Evolutionary conservation across 2,797 vertebrate species (phyloP).

Genomic region (Pseudochirops cupreus): DNA sequence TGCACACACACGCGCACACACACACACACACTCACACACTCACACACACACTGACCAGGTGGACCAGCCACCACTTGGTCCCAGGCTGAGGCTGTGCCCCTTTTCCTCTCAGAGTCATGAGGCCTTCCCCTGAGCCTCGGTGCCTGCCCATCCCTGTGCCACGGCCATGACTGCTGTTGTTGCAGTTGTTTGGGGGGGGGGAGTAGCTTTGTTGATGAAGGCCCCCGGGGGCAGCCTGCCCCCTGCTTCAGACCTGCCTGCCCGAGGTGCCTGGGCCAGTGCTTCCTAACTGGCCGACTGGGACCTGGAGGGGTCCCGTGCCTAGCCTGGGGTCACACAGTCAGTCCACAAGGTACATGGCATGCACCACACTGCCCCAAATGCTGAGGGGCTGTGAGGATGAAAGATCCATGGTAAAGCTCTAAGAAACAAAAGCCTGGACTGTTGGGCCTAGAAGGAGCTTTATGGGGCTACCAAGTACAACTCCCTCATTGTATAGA

Average conservation of each 20-base stretch:
- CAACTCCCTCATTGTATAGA: constrained; percentile 24
- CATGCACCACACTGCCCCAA: neutral
- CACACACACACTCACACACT: no score
- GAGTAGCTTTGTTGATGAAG: neutral
- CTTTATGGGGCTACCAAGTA: neutral
- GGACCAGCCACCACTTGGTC: no score
- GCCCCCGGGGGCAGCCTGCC: no score
- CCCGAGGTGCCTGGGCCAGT: no score
- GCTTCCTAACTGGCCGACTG: neutral
- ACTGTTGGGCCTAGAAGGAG: constrained; percentile 14
- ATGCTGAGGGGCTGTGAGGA: neutral
- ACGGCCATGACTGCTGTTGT: neutral
- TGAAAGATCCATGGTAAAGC: neutral
- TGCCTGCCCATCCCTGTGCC: neutral
- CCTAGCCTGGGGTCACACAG: neutral
- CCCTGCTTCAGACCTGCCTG: no score
- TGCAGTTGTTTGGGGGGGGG: neutral
- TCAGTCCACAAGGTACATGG: neutral
- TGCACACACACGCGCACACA: no score
- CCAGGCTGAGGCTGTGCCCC: no score
- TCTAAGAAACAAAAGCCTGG: neutral
- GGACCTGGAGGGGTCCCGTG: neutral
- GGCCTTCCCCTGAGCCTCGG: no score
- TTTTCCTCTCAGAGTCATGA: no score
- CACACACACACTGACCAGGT: neutral